Conservation (phyloP, 1,140 invertebrate genomes). For the Ylistrum balloti region DNA sequence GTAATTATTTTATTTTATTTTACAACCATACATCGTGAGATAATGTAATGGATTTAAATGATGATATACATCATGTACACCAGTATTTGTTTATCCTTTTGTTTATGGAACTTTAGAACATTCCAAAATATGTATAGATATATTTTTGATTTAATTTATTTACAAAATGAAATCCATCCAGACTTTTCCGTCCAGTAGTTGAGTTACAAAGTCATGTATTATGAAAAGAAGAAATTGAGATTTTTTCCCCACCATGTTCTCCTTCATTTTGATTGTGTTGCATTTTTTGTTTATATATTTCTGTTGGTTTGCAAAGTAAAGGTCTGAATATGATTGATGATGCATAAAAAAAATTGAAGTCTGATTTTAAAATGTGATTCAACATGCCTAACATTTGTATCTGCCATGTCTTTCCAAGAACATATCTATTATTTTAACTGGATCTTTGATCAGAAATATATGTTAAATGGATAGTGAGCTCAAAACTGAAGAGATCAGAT, state of each 20-base stretch:
- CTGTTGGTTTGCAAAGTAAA: background rate
- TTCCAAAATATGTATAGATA: background rate
- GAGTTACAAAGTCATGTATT: background rate
- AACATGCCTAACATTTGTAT: background rate
- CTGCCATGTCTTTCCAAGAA: no score
- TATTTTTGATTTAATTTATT: slow-evolving; percentile 7
- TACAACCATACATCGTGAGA: no score
- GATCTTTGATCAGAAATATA: no score
- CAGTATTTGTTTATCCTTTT: no score
- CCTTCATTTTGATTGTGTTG: background rate
- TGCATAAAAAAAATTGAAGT: background rate
- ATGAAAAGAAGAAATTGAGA: background rate
- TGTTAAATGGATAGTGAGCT: no score
- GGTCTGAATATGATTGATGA: background rate
- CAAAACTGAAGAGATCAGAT: no score
- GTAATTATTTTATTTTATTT: no score
- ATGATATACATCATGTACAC: no score
- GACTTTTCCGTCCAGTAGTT: background rate
- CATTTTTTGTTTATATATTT: background rate
- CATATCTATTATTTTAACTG: no score
- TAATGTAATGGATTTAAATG: no score
- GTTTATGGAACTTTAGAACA: background rate
- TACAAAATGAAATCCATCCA: slow-evolving; percentile 1
- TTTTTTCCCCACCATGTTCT: background rate
- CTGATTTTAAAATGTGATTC: background rate